phyloP scores from a whole-genome alignment of 2,797 vertebrate species.

The Bovichtus variegatus region DNA sequence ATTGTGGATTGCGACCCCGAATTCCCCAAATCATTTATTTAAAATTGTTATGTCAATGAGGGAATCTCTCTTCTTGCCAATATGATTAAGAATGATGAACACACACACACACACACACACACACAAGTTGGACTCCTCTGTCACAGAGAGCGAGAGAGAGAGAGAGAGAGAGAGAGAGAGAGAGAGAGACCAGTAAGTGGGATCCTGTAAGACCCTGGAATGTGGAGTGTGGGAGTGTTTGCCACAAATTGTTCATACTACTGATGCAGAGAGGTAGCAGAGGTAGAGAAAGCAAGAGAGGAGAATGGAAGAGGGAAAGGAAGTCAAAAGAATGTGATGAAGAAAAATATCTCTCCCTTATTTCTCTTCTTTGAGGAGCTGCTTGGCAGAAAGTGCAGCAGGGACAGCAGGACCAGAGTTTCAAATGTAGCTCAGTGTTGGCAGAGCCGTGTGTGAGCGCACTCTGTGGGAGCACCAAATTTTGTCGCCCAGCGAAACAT shows the following conservation, averaged over 20 bases:
- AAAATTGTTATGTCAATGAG: constrained; percentile 49
- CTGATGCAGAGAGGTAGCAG: constrained; percentile 61
- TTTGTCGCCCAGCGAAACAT: constrained; percentile 76
- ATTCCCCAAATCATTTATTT: constrained; percentile 23
- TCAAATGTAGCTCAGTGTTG: constrained; percentile 79
- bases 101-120: constrained; percentile 54
- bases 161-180: constrained; percentile 52
- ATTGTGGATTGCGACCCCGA: too few relatives aligned
- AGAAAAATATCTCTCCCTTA: constrained; percentile 1
- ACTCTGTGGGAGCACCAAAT: constrained; percentile 79
- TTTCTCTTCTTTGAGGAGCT: constrained; percentile 62
- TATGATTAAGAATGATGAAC: constrained; percentile 62
- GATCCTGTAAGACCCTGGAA: constrained; percentile 76
- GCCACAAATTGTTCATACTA: constrained; percentile 61
- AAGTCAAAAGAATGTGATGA: constrained; percentile 14
- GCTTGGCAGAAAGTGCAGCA: constrained; percentile 76
- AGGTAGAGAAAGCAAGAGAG: constrained; percentile 48
- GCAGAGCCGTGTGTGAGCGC: constrained; percentile 79
- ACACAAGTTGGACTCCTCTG: constrained; percentile 66
- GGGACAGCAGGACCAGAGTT: constrained; percentile 83
- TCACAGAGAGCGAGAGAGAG: constrained; percentile 45
- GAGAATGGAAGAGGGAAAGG: constrained; percentile 16
- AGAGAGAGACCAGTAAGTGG: constrained; percentile 69
- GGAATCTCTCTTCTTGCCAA: constrained; percentile 45
- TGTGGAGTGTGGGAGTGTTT: constrained; percentile 79